phyloP scores from a whole-genome alignment of 1,140 invertebrate species.

The Subanguina moxae region DNA sequence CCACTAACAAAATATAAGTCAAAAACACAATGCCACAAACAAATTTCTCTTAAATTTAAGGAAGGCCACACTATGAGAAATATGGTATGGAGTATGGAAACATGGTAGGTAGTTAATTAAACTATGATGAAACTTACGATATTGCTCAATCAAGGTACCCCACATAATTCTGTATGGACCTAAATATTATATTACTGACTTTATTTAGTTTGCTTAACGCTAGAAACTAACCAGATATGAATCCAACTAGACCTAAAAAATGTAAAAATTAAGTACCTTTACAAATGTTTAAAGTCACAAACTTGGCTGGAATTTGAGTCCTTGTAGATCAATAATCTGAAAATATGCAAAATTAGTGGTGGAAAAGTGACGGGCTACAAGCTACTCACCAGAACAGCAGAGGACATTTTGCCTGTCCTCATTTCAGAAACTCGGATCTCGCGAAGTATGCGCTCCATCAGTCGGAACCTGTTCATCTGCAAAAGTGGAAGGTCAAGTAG shows the following conservation, averaged over 20 bases:
- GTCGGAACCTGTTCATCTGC: constrained; percentile 28
- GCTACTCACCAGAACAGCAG: constrained; percentile 22
- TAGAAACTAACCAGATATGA: constrained; percentile 3
- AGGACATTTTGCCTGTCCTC: constrained; percentile 11
- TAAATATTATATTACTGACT: background rate
- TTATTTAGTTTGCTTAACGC: background rate
- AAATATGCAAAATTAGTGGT: background rate
- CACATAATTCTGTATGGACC: constrained; percentile 6
- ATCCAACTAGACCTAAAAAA: background rate
- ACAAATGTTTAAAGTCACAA: too few relatives aligned
- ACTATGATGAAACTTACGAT: constrained; percentile 3
- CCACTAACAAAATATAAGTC: too few relatives aligned
- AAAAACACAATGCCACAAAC: too few relatives aligned
- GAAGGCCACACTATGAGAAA: too few relatives aligned
- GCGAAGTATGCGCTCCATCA: constrained; percentile 34
- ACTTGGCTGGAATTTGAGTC: background rate
- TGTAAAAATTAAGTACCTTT: too few relatives aligned
- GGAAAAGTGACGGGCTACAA: too few relatives aligned
- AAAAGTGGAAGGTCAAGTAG: too few relatives aligned
- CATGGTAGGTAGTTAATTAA: background rate
- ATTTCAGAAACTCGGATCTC: constrained; percentile 23
- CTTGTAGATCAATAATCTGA: background rate
- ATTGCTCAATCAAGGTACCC: constrained; percentile 5
- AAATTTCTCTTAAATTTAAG: too few relatives aligned
- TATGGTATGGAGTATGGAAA: too few relatives aligned